Base-by-base conservation (phyloP, 2,113 vertebrate species). In the Butastur rufipennis region DNA sequence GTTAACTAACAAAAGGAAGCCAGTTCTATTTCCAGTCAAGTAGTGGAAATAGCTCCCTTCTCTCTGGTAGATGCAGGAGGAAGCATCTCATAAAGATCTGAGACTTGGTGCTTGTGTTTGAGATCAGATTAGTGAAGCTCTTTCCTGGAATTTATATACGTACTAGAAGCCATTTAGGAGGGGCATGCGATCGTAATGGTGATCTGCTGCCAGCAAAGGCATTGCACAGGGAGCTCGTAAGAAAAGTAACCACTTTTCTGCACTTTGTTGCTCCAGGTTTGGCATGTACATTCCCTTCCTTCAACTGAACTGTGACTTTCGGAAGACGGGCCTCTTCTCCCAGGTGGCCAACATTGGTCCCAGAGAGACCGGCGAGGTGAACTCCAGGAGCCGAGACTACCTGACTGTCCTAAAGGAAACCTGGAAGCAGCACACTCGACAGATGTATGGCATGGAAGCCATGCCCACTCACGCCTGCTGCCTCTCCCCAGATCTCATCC, bases 221-320 rank as follows among this genome's bases (percentile, higher is more conserved):
- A 1, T n/a, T 22, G 47, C 70, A 1, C 0, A 8, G 59, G 55
- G 67, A 58, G 36, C 62, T 23, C 11, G 0, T 15, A 5, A 19
- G 42, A 62, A 2, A 2, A 25, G 11, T 82, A 32, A 88, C 83
- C 53, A 2, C 66, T 89, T 73, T 78, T 75, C 82, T 45, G 47
- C 42, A 11, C 71, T 11, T 38, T 86, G 75, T 85, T 26, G 25
- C 74, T 19, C 74, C 98, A 99, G 99, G 91, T 99, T 99, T 68
- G 99, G 99, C 78, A 99, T 99, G 99, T 99, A 99, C 97, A 99
- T 99, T 96, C 99, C 99, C 10, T 99, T 99, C 98, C 98, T 99
- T 43, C 98, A 99, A 73, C 98, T 99, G 81, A 99, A 98, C 98
- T 99, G 98, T 58, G 99, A 99, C 97, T 94, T 99, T 2, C 98